Conservation (phyloP, 2,888 invertebrate species). For the Biston stratarius region DNA sequence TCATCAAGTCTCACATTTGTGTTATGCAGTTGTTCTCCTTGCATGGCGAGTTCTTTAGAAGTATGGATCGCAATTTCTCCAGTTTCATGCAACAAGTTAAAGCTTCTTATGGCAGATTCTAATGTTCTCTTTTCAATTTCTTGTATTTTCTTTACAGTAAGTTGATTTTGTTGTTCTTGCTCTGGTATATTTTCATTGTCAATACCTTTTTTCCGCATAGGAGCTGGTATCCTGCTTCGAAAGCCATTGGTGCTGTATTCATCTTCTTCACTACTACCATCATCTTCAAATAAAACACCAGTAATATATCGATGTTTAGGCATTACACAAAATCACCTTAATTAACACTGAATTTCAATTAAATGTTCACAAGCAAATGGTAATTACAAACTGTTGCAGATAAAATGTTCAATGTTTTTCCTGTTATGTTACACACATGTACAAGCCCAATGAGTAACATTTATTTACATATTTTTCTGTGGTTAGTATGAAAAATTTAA, state of each 20-base stretch:
- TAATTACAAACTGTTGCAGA: conserved; percentile 1
- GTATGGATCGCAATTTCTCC: conserved; percentile 97
- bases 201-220: conserved; percentile 57
- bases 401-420: conserved; percentile 20
- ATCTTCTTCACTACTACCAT: conserved; percentile 90
- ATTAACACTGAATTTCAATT: conserved; percentile 6
- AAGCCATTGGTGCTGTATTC: conserved; percentile 91
- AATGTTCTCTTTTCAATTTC: conserved; percentile 94
- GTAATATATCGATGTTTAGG: conserved; percentile 14
- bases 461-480: background rate
- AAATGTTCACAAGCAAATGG: conserved; percentile 12
- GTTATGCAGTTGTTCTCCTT: conserved; percentile 95
- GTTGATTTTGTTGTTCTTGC: conserved; percentile 89
- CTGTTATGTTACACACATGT: conserved; percentile 4
- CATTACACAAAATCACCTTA: conserved; percentile 13
- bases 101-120: conserved; percentile 92
- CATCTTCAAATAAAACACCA: conserved; percentile 88
- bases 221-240: conserved; percentile 64
- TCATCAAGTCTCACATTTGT: conserved; percentile 95
- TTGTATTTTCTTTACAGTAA: conserved; percentile 89
- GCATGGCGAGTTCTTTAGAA: conserved; percentile 95
- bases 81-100: conserved; percentile 93
- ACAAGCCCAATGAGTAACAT: background rate
- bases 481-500: no score
- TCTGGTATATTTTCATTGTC: conserved; percentile 66